Evolutionary conservation across 2,888 invertebrate species (phyloP).

Genomic region (Apantesis nais): DNA sequence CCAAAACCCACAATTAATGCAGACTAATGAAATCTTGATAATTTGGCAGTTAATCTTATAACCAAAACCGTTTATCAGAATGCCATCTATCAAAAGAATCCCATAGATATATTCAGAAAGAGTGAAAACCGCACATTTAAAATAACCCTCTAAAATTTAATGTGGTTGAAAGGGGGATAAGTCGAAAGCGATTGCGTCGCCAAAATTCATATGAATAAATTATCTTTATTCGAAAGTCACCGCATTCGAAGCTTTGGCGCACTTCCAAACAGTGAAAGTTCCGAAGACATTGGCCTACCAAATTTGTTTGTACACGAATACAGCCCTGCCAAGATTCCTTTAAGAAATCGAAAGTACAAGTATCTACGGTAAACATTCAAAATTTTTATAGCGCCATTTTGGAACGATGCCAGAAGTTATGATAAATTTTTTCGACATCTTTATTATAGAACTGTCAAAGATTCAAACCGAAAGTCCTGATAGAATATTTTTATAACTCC

Average conservation of each 20-base stretch:
- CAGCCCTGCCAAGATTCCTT: slow-evolving; percentile 64
- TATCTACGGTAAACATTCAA: slow-evolving; percentile 65
- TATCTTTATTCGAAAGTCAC: slow-evolving; percentile 75
- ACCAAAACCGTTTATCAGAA: slow-evolving; percentile 5
- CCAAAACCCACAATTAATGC: neutral
- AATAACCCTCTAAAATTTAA: slow-evolving; percentile 51
- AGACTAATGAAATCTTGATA: neutral
- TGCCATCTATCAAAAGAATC: slow-evolving; percentile 22
- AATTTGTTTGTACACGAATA: slow-evolving; percentile 75
- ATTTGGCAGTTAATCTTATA: neutral
- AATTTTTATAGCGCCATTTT: slow-evolving; percentile 54
- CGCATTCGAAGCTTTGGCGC: slow-evolving; percentile 73
- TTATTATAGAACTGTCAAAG: slow-evolving; percentile 37
- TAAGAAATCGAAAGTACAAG: slow-evolving; percentile 68
- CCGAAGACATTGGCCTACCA: slow-evolving; percentile 76
- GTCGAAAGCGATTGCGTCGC: slow-evolving; percentile 53
- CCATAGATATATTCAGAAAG: slow-evolving; percentile 31
- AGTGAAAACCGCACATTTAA: slow-evolving; percentile 33
- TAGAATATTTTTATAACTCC: slow-evolving; percentile 27
- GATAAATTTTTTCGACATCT: slow-evolving; percentile 31
- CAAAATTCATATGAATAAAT: slow-evolving; percentile 70
- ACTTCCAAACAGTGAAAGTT: slow-evolving; percentile 80
- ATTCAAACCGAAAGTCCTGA: slow-evolving; percentile 29
- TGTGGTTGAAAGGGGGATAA: slow-evolving; percentile 48
- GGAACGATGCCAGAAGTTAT: slow-evolving; percentile 38